Evolutionary conservation across 2,888 invertebrate genomes (phyloP), one percentile per base, ranked within the genome.

Genomic region (Ophion ventricosus): DNA sequence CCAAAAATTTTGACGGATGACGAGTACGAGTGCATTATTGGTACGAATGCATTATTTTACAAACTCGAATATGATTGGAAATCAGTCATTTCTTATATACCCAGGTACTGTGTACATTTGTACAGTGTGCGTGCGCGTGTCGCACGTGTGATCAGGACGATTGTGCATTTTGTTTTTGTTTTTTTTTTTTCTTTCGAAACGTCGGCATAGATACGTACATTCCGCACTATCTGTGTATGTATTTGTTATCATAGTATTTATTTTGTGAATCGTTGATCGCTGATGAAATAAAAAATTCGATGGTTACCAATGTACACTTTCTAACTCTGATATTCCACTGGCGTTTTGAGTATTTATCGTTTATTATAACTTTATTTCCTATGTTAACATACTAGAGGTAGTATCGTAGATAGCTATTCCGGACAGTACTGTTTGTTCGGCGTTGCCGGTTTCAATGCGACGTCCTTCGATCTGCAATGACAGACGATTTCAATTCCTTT

Each of bases 391-490:
- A 61, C 63, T 70, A 25, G 56, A 72, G 54, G 54, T 82, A 83
- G 63, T 64, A 17, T 17, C 56, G 66, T 25, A n/a, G 54, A 43
- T 26, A 43, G 26, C 64, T 80, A 85, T 75, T 67, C n/a, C 14
- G 67, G 66, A 49, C 11, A 90, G 88, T 93, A 95, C 0, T 94
- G 83, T 76, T 92, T 92, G 80, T 96, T 96, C 1, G 96, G 96
- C 8, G 95, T 95, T 17, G 95, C 95, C 49, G 93, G 88, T 63
- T 94, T 94, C 1, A 82, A 25, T 10, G 72, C 54, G 4, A 77
- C 8, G 20, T 83, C 94, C 91, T 93, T 83, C 17, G 85, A 83
- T 35, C 89, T 88, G 81, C 25, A 88, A 88, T 83, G 10, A 86
- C 87, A 69, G 87, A 70, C 54, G 72, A 77, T 82, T 67, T 81